Conservation (phyloP, 2,888 invertebrate genomes). For the Drosophila paramelanica region DNA sequence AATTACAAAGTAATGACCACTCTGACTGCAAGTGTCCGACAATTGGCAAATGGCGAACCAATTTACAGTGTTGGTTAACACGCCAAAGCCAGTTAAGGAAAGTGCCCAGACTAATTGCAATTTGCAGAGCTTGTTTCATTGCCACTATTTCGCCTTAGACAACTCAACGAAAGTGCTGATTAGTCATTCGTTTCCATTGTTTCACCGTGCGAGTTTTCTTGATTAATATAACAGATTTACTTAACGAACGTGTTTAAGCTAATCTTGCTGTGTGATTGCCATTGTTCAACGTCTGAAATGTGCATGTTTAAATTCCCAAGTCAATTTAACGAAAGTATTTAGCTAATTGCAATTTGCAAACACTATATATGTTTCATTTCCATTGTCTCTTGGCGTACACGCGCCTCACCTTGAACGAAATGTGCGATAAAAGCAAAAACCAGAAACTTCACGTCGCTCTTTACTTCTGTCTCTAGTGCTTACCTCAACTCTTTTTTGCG, state of each 20-base stretch:
- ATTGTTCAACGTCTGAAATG: neutral
- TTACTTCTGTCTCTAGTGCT: slow-evolving; percentile 1
- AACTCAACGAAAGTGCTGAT: too few relatives aligned
- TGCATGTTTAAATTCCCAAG: neutral
- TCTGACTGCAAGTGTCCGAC: slow-evolving; percentile 10
- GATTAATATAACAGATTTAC: neutral
- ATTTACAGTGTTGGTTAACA: slow-evolving; percentile 41
- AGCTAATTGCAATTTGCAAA: slow-evolving; percentile 41
- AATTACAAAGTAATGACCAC: slow-evolving; percentile 43
- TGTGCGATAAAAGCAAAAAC: slow-evolving; percentile 22
- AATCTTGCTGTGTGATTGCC: neutral
- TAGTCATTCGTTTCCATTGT: neutral
- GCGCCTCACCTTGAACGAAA: slow-evolving; percentile 43
- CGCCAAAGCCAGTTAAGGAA: slow-evolving; percentile 4
- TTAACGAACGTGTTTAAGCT: too few relatives aligned
- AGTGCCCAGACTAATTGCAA: neutral
- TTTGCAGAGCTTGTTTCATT: slow-evolving; percentile 2
- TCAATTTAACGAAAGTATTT: slow-evolving; percentile 27
- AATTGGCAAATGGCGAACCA: slow-evolving; percentile 8
- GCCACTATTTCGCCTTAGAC: neutral
- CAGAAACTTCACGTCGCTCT: slow-evolving; percentile 16
- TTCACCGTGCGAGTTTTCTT: neutral
- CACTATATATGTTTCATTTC: slow-evolving; percentile 33
- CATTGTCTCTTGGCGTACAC: slow-evolving; percentile 19
- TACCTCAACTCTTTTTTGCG: slow-evolving; percentile 40